These are phyloP conservation scores for Hippocampus abdominalis DNA, from an alignment of 2,113 vertebrate genomes.

Conservation along the genomic window DNA sequence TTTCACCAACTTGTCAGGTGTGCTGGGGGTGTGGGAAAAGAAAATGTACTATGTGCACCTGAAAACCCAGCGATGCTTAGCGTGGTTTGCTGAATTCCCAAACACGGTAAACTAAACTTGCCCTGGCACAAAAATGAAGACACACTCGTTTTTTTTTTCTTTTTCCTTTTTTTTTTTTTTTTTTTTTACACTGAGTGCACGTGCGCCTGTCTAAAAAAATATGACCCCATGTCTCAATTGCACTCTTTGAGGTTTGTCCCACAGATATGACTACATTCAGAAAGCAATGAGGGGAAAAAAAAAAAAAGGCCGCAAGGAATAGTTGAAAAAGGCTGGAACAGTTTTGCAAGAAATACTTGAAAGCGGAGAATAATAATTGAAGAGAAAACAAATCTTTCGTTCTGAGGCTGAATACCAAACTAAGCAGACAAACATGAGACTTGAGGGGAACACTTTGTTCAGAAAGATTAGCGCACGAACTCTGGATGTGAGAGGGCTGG, in stretches of 20 bases:
- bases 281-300: neutral
- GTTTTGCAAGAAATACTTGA: conserved; percentile 30
- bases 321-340: conserved; percentile 6
- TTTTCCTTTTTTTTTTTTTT: too few relatives aligned
- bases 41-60: too few relatives aligned
- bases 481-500: conserved; percentile 27
- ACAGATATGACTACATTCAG: conserved; percentile 8
- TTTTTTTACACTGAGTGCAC: too few relatives aligned
- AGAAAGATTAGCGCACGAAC: conserved; percentile 36
- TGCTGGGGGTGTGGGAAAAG: too few relatives aligned
- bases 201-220: too few relatives aligned
- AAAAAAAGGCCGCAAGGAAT: neutral
- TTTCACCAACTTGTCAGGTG: too few relatives aligned
- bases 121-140: too few relatives aligned
- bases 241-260: neutral
- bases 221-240: too few relatives aligned
- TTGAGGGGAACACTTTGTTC: conserved; percentile 57
- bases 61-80: too few relatives aligned
- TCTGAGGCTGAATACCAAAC: conserved; percentile 41
- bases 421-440: conserved; percentile 52
- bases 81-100: too few relatives aligned
- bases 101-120: too few relatives aligned
- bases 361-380: conserved; percentile 29
- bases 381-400: conserved; percentile 47
- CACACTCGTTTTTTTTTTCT: too few relatives aligned